Evolutionary conservation across 2,113 vertebrate species (phyloP).

Genomic region (Leiothrix lutea): DNA sequence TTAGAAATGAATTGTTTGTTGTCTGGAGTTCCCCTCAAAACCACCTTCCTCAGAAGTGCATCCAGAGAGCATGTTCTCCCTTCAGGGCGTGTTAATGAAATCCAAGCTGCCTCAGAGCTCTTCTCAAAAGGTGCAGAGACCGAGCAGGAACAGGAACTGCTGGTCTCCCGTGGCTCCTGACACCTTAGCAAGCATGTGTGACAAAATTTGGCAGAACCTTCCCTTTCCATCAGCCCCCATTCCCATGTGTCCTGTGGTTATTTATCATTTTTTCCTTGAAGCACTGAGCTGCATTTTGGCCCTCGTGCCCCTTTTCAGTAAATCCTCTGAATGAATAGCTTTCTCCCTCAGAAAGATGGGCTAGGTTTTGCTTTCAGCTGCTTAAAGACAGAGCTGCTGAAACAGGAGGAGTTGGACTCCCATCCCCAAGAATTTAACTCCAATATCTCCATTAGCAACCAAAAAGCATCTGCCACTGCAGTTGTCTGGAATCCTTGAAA

Average conservation of each 20-base stretch:
- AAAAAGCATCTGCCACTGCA: background rate
- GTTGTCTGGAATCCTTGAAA: background rate
- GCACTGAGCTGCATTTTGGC: background rate
- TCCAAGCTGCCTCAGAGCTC: background rate
- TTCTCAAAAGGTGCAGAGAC: background rate
- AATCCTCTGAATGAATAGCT: background rate
- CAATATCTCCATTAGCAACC: background rate
- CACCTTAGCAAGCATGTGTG: background rate
- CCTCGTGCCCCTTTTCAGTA: background rate
- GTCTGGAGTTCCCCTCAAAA: background rate
- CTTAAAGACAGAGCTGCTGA: background rate
- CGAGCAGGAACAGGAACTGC: background rate
- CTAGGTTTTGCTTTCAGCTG: background rate
- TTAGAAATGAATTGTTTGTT: background rate
- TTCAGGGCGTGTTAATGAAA: background rate
- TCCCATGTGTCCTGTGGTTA: background rate
- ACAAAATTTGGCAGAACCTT: background rate
- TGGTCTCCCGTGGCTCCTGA: background rate
- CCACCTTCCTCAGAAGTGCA: background rate
- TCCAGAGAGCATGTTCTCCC: background rate
- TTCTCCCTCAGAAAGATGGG: background rate
- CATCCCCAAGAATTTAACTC: background rate
- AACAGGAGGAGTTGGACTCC: background rate
- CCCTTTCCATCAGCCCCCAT: background rate
- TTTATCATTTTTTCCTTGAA: background rate